Evolutionary conservation across 2,113 vertebrate species (phyloP).

Genomic region (Xiphorhynchus elegans): DNA sequence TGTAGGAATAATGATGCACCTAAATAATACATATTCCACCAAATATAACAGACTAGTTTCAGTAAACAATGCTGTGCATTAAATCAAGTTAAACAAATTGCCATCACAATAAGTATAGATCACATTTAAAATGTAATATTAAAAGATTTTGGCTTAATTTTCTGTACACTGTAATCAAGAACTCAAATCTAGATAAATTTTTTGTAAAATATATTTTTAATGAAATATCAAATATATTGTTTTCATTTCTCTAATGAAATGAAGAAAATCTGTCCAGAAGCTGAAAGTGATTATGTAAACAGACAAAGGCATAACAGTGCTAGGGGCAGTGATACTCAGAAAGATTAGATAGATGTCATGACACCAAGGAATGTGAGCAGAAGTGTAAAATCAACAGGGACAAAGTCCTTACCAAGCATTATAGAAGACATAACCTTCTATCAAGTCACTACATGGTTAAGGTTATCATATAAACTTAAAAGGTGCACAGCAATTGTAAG

Average conservation of each 20-base stretch:
- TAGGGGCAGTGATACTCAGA: background rate
- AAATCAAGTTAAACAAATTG: background rate
- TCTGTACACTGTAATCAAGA: background rate
- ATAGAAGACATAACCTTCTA: background rate
- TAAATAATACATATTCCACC: background rate
- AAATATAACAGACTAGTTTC: background rate
- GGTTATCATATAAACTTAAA: background rate
- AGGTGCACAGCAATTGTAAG: background rate
- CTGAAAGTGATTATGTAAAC: background rate
- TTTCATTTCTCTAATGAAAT: background rate
- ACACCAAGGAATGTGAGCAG: background rate
- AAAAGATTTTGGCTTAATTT: background rate
- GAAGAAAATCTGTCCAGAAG: background rate
- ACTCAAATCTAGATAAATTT: background rate
- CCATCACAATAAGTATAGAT: background rate
- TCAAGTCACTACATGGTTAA: background rate
- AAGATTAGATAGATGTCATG: background rate
- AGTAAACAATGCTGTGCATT: background rate
- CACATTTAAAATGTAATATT: background rate
- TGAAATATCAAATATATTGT: too few relatives aligned
- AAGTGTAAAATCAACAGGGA: background rate
- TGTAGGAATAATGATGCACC: background rate
- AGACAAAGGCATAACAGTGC: background rate
- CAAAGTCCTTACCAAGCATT: background rate
- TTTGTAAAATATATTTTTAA: background rate